These are phyloP conservation scores for Oenanthe oenanthe DNA, from an alignment of 2,113 vertebrate species.

Conservation along the genomic window DNA sequence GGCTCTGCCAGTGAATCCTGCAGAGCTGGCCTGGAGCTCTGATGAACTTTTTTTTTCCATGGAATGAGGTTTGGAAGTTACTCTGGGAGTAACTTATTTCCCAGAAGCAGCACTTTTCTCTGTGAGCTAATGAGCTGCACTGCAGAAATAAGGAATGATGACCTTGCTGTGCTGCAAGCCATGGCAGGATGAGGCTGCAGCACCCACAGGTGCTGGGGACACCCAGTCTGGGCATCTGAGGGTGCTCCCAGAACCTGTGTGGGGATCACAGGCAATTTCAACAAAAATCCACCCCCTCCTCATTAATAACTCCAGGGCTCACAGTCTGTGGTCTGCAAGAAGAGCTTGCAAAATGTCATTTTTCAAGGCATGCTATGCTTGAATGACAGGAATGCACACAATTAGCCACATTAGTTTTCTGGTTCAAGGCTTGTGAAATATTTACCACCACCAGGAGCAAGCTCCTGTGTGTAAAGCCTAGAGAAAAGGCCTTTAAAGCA, in stretches of 20 bases:
- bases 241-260: rapidly evolving
- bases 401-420: neutral
- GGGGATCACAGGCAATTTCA: neutral
- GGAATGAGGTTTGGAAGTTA: neutral
- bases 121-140: neutral
- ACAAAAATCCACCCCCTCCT: neutral
- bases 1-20: neutral
- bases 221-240: neutral
- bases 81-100: neutral
- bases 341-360: conserved; percentile 13
- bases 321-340: neutral
- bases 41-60: neutral
- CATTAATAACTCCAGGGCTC: neutral
- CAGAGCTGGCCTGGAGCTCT: neutral
- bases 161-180: neutral
- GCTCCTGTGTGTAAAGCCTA: neutral
- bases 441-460: neutral
- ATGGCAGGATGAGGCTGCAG: neutral
- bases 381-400: neutral
- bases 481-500: neutral
- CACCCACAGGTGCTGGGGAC: neutral
- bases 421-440: conserved; percentile 7
- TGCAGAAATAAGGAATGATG: neutral
- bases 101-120: neutral
- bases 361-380: neutral